Evolutionary conservation across 1,140 invertebrate genomes (phyloP), one percentile per base, ranked within the genome.

Genomic region (Druon quercuslanigerum): DNA sequence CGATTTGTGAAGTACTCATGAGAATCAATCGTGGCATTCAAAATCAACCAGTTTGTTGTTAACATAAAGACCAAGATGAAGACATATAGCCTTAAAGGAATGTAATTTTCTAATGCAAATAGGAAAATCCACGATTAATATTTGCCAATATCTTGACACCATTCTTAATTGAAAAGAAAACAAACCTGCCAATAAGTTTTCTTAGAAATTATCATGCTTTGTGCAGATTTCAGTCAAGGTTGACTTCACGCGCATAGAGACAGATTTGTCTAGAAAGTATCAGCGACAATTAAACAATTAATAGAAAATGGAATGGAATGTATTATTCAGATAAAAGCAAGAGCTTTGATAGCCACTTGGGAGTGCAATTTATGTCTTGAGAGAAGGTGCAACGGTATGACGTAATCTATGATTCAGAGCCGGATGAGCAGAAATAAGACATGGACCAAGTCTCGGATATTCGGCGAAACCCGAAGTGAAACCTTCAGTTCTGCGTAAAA

Each of bases 351-450:
- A 54, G 4, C 8, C 57, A 12, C 33, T 60, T 60, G 8, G 8
- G 7, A 46, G 25, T 66, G 60, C 60, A 40, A 66, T 66, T 66
- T 66, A 66, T 66, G 60, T 40, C 33, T 66, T 33, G 60, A 66
- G 40, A 60, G 20, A 60, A 66, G 60, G 60, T 66, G 60, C 60
- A 66, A 46, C 40, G 40, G 13, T 13, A 66, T 66, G 60, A 66
- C 60, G 60, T 66, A 66, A 66, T 66, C 60, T 40, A 66, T 66
- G 60, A 66, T 66, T 66, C 60, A 66, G 60, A 66, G 60, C 33
- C 60, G 60, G 60, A 66, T 66, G 60, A 33, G 60, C 60, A 66
- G 60, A 66, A 66, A 66, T 66, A 66, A 66, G 60, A 66, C 60
- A 33, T 66, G 46, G 40, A 56, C 54, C 19, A 56, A 66, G 33